Evolutionary conservation across 1,140 invertebrate genomes (phyloP).

Genomic region (Drosophila obscura): DNA sequence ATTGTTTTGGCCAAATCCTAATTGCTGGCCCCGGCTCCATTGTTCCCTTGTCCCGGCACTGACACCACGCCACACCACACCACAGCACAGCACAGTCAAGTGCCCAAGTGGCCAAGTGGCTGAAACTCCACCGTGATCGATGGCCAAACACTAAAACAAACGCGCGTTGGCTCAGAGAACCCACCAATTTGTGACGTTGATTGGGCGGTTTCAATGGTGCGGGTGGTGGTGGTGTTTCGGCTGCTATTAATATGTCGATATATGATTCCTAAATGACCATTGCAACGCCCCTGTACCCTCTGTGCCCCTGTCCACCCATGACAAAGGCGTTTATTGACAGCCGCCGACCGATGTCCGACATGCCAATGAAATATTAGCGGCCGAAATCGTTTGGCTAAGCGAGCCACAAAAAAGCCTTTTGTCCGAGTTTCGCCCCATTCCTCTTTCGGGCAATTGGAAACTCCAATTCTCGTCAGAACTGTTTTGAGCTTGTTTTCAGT

Average conservation of each 20-base stretch:
- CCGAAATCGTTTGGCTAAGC: conserved; percentile 38
- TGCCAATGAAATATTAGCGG: conserved; percentile 71
- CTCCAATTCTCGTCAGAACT: conserved; percentile 59
- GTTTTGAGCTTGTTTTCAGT: conserved; percentile 36
- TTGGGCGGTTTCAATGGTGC: conserved; percentile 23
- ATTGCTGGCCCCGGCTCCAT: conserved; percentile 60
- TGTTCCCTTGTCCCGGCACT: conserved; percentile 57
- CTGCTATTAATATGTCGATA: conserved; percentile 23
- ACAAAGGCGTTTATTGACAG: conserved; percentile 75
- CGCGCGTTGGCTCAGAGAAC: no score
- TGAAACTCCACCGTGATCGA: conserved; percentile 35
- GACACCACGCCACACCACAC: conserved; percentile 38
- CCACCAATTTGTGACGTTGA: conserved; percentile 75
- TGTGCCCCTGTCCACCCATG: conserved; percentile 5
- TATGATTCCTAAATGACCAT: conserved; percentile 52
- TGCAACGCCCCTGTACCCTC: neutral
- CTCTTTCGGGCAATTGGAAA: conserved; percentile 54
- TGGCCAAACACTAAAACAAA: conserved; percentile 37
- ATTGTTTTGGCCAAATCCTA: conserved; percentile 52
- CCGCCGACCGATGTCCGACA: conserved; percentile 59
- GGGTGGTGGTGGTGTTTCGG: conserved; percentile 49
- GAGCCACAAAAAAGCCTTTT: conserved; percentile 65
- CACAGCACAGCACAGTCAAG: no score
- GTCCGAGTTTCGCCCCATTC: conserved; percentile 30
- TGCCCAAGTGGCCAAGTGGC: no score